phyloP scores from a whole-genome alignment of 2,113 vertebrate genomes.

The Diphyllodes magnificus region DNA sequence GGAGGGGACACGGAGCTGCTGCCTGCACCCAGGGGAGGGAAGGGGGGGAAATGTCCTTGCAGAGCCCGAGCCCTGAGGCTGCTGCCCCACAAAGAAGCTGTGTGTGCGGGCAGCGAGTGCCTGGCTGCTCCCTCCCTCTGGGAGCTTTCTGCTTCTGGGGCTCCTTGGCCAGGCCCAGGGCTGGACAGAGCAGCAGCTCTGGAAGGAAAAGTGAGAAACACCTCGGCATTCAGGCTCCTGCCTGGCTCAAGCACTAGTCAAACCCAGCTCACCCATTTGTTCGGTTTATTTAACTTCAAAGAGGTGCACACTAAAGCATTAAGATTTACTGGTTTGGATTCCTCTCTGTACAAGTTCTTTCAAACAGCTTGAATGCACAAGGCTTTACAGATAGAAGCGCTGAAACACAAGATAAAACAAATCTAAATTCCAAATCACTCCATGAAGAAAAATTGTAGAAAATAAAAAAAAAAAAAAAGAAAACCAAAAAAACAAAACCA shows the following conservation, averaged over 20 bases:
- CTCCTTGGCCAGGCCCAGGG: background rate
- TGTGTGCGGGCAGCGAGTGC: no score
- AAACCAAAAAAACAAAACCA: background rate
- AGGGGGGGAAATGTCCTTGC: background rate
- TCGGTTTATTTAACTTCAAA: constrained; percentile 71
- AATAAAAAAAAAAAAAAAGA: background rate
- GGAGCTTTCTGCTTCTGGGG: background rate
- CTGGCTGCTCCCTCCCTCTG: background rate
- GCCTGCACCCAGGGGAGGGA: background rate
- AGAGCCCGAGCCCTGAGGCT: background rate
- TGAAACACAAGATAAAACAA: constrained; percentile 66
- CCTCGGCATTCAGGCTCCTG: background rate
- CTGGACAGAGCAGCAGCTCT: background rate
- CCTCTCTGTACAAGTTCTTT: constrained; percentile 63
- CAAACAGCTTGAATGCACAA: constrained; percentile 40
- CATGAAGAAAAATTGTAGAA: background rate
- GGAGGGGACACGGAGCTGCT: background rate
- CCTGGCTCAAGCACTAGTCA: background rate
- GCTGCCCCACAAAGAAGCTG: background rate
- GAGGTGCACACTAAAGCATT: constrained; percentile 69
- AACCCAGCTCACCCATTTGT: constrained; percentile 39
- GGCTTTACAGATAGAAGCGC: constrained; percentile 64
- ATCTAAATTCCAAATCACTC: constrained; percentile 69
- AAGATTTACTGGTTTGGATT: constrained; percentile 46
- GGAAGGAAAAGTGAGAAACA: background rate